A percentile compares a stretch with the other conserved stretches of the same genome.
phyloP scores from a whole-genome alignment of 2,888 invertebrate genomes.

The Atrina japonica region DNA sequence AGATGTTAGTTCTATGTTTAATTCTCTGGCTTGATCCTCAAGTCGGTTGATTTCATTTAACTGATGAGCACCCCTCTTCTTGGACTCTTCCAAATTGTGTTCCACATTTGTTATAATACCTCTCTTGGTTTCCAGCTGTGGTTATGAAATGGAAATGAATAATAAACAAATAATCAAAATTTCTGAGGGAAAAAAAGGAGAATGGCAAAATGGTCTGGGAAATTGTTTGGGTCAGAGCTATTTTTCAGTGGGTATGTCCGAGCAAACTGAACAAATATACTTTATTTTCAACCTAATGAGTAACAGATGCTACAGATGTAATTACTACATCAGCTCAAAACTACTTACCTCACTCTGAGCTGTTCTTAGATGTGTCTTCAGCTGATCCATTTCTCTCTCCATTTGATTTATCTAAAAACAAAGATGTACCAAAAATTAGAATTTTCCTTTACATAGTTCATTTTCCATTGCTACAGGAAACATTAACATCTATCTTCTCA shows the following conservation, averaged over 20 bases:
- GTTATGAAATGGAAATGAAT: not conserved
- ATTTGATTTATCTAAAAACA: constrained; percentile 68
- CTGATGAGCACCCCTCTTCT: constrained; percentile 64
- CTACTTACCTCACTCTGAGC: constrained; percentile 73
- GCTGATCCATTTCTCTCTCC: constrained; percentile 72
- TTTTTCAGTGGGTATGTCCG: too few relatives aligned
- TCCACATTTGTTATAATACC: constrained; percentile 70
- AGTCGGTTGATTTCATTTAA: constrained; percentile 72
- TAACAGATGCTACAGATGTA: too few relatives aligned
- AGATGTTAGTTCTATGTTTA: constrained; percentile 72
- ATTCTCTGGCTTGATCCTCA: constrained; percentile 72
- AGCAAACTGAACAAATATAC: too few relatives aligned
- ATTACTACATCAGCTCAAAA: too few relatives aligned
- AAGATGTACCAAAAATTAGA: not conserved
- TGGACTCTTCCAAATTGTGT: constrained; percentile 68
- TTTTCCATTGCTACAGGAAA: too few relatives aligned
- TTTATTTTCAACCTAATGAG: too few relatives aligned
- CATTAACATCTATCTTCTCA: too few relatives aligned
- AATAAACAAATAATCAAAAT: not conserved
- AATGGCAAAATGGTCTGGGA: too few relatives aligned
- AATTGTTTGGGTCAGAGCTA: too few relatives aligned
- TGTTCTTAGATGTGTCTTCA: constrained; percentile 66
- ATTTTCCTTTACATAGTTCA: too few relatives aligned
- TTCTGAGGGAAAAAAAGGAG: not conserved
- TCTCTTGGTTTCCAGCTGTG: constrained; percentile 70